Conservation (phyloP, 2,888 invertebrate genomes). For the Aspidapion aeneum region DNA sequence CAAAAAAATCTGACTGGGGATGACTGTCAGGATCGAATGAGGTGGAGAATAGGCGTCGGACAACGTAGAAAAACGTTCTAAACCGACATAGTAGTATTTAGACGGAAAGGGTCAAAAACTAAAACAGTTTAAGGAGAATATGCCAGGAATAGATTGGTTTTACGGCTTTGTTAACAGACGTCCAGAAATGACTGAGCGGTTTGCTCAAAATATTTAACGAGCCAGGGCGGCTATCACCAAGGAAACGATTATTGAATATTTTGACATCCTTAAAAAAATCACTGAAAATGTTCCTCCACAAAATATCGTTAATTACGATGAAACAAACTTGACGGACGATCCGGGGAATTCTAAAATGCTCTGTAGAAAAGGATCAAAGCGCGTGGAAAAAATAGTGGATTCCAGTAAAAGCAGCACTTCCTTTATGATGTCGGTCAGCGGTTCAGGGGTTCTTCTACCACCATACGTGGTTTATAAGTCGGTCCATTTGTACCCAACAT, state of each 20-base stretch:
- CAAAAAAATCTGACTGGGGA: too few relatives aligned
- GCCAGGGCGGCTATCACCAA: slow-evolving; percentile 18
- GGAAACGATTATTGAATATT: slow-evolving; percentile 19
- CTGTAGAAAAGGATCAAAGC: slow-evolving; percentile 16
- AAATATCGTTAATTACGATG: slow-evolving; percentile 27
- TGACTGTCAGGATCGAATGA: too few relatives aligned
- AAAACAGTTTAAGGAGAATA: slow-evolving; percentile 9
- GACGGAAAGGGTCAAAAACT: slow-evolving; percentile 12
- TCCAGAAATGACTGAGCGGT: slow-evolving; percentile 3
- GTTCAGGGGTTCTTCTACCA: slow-evolving; percentile 5
- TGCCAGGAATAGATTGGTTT: slow-evolving; percentile 14
- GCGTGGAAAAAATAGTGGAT: slow-evolving; percentile 12
- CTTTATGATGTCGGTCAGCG: slow-evolving; percentile 12
- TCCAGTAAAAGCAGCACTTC: slow-evolving; percentile 13
- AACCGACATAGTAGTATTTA: too few relatives aligned
- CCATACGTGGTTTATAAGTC: too few relatives aligned
- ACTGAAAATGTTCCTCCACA: slow-evolving; percentile 15
- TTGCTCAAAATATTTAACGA: slow-evolving; percentile 19
- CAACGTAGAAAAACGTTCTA: too few relatives aligned
- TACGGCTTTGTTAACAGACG: slow-evolving; percentile 15
- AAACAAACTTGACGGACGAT: slow-evolving; percentile 25
- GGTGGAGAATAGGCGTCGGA: too few relatives aligned
- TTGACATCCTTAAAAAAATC: slow-evolving; percentile 16
- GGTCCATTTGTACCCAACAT: too few relatives aligned
- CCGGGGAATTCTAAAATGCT: slow-evolving; percentile 18